These are phyloP conservation scores for Scarus forsteni DNA, from an alignment of 2,797 vertebrate genomes.

Conservation along the genomic window DNA sequence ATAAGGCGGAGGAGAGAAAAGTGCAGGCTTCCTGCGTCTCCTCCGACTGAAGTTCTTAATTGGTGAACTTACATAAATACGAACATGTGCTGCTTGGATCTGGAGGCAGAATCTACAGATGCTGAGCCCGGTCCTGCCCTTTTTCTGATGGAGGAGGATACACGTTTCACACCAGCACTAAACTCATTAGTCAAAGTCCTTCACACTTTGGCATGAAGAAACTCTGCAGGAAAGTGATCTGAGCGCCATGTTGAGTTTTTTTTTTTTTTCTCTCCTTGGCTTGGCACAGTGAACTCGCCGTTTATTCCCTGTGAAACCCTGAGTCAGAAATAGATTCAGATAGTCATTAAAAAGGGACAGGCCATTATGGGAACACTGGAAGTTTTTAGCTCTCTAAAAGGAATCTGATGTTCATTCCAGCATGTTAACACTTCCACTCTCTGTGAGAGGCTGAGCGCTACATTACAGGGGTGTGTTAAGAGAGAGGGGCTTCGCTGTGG, in stretches of 20 bases:
- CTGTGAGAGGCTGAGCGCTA: slow-evolving; percentile 45
- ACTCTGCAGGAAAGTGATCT: slow-evolving; percentile 41
- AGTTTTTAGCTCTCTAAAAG: slow-evolving; percentile 75
- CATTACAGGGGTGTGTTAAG: slow-evolving; percentile 65
- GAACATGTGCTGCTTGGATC: slow-evolving; percentile 65
- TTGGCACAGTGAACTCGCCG: slow-evolving; percentile 36
- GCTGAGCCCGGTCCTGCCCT: slow-evolving; percentile 47
- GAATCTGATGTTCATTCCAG: slow-evolving; percentile 74
- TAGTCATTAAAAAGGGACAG: slow-evolving; percentile 48
- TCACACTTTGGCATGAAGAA: slow-evolving; percentile 44
- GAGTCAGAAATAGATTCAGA: slow-evolving; percentile 45
- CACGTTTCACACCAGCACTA: slow-evolving; percentile 54
- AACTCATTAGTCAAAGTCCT: slow-evolving; percentile 67
- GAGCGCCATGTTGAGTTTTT: slow-evolving; percentile 42
- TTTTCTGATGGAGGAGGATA: slow-evolving; percentile 60
- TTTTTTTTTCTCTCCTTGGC: slow-evolving; percentile 21
- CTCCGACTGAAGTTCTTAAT: slow-evolving; percentile 70
- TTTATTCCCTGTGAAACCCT: slow-evolving; percentile 42
- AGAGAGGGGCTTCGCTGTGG: slow-evolving; percentile 56
- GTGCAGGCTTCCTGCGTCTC: slow-evolving; percentile 44
- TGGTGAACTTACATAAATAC: slow-evolving; percentile 72
- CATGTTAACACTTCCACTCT: slow-evolving; percentile 64
- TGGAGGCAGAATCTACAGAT: slow-evolving; percentile 55
- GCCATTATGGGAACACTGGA: slow-evolving; percentile 38
- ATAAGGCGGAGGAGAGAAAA: slow-evolving; percentile 52